A percentile compares a stretch with the other conserved stretches of the same genome.
Evolutionary conservation across 1,140 invertebrate species (phyloP).

Genomic region (Leptoteleia sp.): DNA sequence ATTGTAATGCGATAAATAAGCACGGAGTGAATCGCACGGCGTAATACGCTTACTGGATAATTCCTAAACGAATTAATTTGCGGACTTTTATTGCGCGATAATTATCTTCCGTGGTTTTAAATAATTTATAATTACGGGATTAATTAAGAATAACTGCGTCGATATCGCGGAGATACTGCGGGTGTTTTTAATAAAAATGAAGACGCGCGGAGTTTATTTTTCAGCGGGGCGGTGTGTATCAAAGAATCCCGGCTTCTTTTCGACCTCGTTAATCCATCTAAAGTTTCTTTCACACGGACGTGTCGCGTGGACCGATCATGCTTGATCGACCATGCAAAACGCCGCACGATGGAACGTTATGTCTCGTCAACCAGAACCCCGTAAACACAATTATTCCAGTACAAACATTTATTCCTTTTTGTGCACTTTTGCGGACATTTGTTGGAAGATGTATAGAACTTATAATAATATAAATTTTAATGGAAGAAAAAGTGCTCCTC

Average conservation of each 20-base stretch:
- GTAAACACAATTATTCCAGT: slow-evolving; percentile 57
- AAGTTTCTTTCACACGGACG: slow-evolving; percentile 62
- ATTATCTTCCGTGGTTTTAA: slow-evolving; percentile 13
- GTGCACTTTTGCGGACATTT: no score
- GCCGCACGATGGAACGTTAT: slow-evolving; percentile 51
- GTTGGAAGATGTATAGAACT: no score
- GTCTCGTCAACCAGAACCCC: slow-evolving; percentile 52
- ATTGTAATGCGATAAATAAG: slow-evolving; percentile 27
- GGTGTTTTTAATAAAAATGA: slow-evolving; percentile 38
- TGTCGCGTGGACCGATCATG: slow-evolving; percentile 66
- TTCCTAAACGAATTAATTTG: slow-evolving; percentile 33
- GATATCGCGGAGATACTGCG: slow-evolving; percentile 25
- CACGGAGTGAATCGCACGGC: slow-evolving; percentile 8
- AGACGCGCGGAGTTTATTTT: slow-evolving; percentile 18
- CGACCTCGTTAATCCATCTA: slow-evolving; percentile 63
- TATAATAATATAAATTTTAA: no score
- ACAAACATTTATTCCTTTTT: slow-evolving; percentile 51
- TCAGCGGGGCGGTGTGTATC: slow-evolving; percentile 48
- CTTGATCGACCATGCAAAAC: slow-evolving; percentile 65
- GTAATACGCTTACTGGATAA: slow-evolving; percentile 8
- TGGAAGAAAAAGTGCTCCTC: no score
- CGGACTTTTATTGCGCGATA: slow-evolving; percentile 39
- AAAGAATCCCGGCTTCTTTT: slow-evolving; percentile 61
- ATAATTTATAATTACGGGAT: slow-evolving; percentile 36
- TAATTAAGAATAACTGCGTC: slow-evolving; percentile 33